A percentile compares a stretch with the other conserved stretches of the same genome.
Evolutionary conservation across 1,140 invertebrate species (phyloP).

Genomic region (Xylocopa sonorina): DNA sequence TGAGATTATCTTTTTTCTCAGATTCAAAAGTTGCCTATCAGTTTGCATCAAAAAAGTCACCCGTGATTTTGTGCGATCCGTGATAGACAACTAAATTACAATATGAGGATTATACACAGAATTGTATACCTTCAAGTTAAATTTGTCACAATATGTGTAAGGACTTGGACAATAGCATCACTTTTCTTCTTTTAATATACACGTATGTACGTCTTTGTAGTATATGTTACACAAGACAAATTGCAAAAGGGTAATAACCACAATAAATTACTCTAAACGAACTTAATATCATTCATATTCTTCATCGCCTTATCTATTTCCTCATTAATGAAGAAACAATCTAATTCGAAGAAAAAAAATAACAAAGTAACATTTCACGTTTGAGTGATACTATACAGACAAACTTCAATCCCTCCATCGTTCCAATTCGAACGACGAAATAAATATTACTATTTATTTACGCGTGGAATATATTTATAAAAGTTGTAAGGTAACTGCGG

Average conservation of each 20-base stretch:
- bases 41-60: not conserved
- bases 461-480: conserved; percentile 54
- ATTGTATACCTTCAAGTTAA: not conserved
- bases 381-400: not conserved
- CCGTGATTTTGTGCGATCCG: conserved; percentile 27
- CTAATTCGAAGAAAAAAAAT: not conserved
- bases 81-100: conserved; percentile 12
- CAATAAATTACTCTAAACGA: conserved; percentile 59
- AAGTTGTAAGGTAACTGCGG: conserved; percentile 21
- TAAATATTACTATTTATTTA: conserved; percentile 54
- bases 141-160: conserved; percentile 10
- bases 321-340: conserved; percentile 13
- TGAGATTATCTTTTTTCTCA: not conserved
- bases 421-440: conserved; percentile 38
- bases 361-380: conserved; percentile 5
- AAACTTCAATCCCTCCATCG: conserved; percentile 16
- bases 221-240: conserved; percentile 8
- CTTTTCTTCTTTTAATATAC: not conserved
- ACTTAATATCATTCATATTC: conserved; percentile 31
- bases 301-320: not conserved
- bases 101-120: not conserved
- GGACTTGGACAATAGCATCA: not conserved
- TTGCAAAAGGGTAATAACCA: conserved; percentile 31
- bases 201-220: not conserved
- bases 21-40: not conserved